A percentile compares a stretch with the other conserved stretches of the same genome.
Evolutionary conservation across 2,113 vertebrate genomes (phyloP).

Genomic region (Phaetusa simplex): DNA sequence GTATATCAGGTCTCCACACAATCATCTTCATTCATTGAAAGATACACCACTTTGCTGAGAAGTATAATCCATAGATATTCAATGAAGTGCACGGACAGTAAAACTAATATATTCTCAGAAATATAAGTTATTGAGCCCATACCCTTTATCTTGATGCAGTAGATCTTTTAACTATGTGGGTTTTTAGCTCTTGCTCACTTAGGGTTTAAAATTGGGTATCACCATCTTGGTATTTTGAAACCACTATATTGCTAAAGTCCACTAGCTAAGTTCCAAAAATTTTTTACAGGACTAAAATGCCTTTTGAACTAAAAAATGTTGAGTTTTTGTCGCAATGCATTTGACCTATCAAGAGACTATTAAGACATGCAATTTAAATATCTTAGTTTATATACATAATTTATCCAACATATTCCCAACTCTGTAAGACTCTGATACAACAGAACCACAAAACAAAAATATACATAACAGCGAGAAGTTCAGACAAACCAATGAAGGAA

Average conservation of each 20-base stretch:
- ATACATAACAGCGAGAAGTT: not conserved
- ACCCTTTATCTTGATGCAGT: not conserved
- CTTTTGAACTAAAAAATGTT: not conserved
- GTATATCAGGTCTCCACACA: not conserved
- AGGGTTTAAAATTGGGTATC: not conserved
- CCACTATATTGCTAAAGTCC: not conserved
- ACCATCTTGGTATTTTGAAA: not conserved
- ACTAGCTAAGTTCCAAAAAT: not conserved
- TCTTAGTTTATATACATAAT: not conserved
- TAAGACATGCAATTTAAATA: not conserved
- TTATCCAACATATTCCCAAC: not conserved
- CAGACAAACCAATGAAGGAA: constrained; percentile 81
- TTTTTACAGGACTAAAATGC: not conserved
- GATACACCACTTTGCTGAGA: not conserved
- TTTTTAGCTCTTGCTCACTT: not conserved
- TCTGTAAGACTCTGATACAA: not conserved
- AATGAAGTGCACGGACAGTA: not conserved
- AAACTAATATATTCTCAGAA: not conserved
- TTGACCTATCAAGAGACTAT: not conserved
- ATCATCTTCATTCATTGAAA: not conserved
- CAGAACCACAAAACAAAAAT: not conserved
- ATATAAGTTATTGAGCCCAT: not conserved
- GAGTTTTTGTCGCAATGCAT: not conserved
- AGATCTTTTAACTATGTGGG: not conserved
- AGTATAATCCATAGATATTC: not conserved